These are phyloP conservation scores for Morelia viridis DNA, from an alignment of 2,797 vertebrate species.

Conservation along the genomic window DNA sequence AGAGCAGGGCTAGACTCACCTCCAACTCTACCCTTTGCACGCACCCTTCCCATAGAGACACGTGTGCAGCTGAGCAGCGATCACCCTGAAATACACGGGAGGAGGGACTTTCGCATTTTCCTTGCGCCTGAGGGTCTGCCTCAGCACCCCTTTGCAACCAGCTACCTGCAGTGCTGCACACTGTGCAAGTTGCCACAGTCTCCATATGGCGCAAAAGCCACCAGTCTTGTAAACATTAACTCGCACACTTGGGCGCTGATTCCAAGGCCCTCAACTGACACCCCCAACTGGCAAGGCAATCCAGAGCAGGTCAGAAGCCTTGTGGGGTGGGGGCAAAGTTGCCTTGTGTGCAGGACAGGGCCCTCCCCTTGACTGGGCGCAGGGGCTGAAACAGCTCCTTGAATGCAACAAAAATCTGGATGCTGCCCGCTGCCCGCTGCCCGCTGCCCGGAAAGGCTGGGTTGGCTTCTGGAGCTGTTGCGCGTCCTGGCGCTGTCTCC, in stretches of 20 bases:
- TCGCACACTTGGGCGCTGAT: background rate
- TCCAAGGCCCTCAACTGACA: constrained; percentile 7
- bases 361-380: background rate
- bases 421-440: background rate
- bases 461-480: background rate
- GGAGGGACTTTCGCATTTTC: too few species aligned
- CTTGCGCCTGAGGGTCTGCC: background rate
- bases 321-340: background rate
- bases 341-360: background rate
- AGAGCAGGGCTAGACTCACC: background rate
- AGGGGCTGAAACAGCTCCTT: background rate
- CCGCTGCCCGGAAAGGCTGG: background rate
- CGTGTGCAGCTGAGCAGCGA: accelerated
- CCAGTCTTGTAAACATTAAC: constrained; percentile 27
- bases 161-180: background rate
- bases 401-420: too few species aligned
- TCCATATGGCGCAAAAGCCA: background rate
- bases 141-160: too few species aligned
- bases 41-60: background rate
- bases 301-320: background rate
- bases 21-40: background rate
- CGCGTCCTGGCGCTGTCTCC: background rate
- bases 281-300: constrained; percentile 1
- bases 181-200: background rate
- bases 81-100: accelerated